These are phyloP conservation scores for Tineola bisselliella DNA, from an alignment of 2,888 invertebrate genomes.

Conservation along the genomic window DNA sequence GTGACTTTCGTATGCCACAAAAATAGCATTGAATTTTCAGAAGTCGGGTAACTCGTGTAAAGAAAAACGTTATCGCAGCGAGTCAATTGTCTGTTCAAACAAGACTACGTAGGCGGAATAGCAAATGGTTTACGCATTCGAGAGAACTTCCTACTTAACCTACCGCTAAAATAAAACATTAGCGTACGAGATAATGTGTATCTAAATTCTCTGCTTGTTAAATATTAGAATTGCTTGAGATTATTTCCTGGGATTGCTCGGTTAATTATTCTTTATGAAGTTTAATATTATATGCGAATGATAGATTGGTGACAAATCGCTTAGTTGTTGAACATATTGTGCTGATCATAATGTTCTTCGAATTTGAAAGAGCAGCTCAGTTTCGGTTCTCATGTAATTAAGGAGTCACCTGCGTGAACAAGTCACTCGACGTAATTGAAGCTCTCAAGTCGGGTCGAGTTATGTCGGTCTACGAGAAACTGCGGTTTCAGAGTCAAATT, in stretches of 20 bases:
- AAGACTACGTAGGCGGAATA: slow-evolving; percentile 37
- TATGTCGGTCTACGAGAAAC: slow-evolving; percentile 41
- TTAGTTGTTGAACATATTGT: no score
- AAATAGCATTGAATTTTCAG: slow-evolving; percentile 12
- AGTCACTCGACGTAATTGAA: slow-evolving; percentile 61
- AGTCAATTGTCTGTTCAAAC: slow-evolving; percentile 42
- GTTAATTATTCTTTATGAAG: no score
- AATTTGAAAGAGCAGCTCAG: slow-evolving; percentile 39
- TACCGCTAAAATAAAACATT: neutral
- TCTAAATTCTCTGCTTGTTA: neutral
- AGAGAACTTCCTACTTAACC: neutral
- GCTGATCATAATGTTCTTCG: no score
- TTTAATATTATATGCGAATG: no score
- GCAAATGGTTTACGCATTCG: slow-evolving; percentile 24
- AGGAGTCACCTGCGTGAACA: slow-evolving; percentile 67
- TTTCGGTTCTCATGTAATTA: slow-evolving; percentile 54
- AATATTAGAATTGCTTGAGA: neutral
- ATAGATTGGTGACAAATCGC: neutral
- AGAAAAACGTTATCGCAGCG: slow-evolving; percentile 35
- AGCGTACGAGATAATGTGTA: neutral
- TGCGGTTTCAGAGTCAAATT: slow-evolving; percentile 61
- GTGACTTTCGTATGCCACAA: neutral
- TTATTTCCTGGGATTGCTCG: neutral
- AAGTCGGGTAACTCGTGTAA: slow-evolving; percentile 17
- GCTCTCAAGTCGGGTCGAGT: slow-evolving; percentile 59